These are phyloP conservation scores for Drosophila niveifrons DNA, from an alignment of 2,888 invertebrate genomes.

Conservation along the genomic window DNA sequence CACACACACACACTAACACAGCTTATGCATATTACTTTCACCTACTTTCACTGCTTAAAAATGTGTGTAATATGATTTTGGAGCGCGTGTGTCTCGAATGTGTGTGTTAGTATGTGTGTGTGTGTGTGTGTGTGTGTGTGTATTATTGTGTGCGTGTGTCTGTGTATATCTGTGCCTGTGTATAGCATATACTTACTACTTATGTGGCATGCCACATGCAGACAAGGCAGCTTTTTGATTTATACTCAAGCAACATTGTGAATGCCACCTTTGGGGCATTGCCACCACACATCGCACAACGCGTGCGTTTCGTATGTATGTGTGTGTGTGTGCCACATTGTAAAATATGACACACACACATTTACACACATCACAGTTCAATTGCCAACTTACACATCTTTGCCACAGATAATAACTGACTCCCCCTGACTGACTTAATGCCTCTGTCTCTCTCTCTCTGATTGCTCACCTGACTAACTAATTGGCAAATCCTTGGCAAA, in stretches of 20 bases:
- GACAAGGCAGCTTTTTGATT: slow-evolving; percentile 40
- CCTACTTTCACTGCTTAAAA: slow-evolving; percentile 63
- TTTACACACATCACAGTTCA: slow-evolving; percentile 30
- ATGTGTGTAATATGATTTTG: slow-evolving; percentile 50
- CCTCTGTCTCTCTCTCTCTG: too few relatives aligned
- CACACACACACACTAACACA: slow-evolving; percentile 22
- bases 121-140: background rate
- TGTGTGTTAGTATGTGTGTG: slow-evolving; percentile 16
- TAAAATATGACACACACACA: slow-evolving; percentile 24
- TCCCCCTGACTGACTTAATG: background rate
- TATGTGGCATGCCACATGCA: slow-evolving; percentile 13
- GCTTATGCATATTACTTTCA: slow-evolving; percentile 55
- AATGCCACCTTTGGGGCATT: background rate
- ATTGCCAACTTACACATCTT: slow-evolving; percentile 22
- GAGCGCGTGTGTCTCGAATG: slow-evolving; percentile 2
- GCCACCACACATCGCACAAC: background rate
- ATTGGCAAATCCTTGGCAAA: background rate
- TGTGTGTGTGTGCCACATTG: slow-evolving; percentile 25
- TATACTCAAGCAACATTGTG: slow-evolving; percentile 32
- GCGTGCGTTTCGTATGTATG: too few relatives aligned
- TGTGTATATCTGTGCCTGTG: background rate
- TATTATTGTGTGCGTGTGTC: background rate
- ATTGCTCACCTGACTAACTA: background rate
- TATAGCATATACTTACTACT: too few relatives aligned
- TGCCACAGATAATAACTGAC: background rate